Base-by-base conservation (phyloP, 2,113 vertebrate genomes). In the Indri indri region DNA sequence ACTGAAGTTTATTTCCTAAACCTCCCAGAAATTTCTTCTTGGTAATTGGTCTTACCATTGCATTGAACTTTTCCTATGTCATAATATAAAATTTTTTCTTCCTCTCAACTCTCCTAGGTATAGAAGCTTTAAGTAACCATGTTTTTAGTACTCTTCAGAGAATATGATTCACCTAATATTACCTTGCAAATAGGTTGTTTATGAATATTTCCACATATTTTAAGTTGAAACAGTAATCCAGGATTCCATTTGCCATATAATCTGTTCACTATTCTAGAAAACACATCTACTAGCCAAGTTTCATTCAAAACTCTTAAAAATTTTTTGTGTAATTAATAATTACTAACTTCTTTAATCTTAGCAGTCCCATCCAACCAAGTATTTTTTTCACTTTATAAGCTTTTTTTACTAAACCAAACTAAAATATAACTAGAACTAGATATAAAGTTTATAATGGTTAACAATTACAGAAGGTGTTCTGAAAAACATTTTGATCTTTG, bases 401-500 rank as follows among this genome's bases (percentile, higher is more conserved):
- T 63, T 71, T 34, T 57, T 70, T 70, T 88, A 37, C 45, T 65
- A 66, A 94, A 81, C 30, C 34, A 92, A 87, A 80, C 45, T 57
- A 73, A 95, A 76, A 68, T 91, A 45, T 40, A 90, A 74, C 47
- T 57, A 90, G 32, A 84, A 71, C 5, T 89, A 37, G n/a, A 14
- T 57, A 54, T 77, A 81, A 91, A 84, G 23, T 63, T 2, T 42
- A 57, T 37, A 66, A 76, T 76, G 52, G 42, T 94, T 94, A 95
- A 59, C 40, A 30, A 47, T 95, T 95, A 65, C 18, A 89, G 63
- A 84, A 94, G 20, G 1, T 59, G 6, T 80, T 79, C 47, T 92
- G 91, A 18, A 4, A 92, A 88, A 42, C 40, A 80, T 71, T 95
- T 94, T 95, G 70, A 94, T 94, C 94, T 92, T 97, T 97, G 90